phyloP scores from a whole-genome alignment of 2,113 vertebrate genomes.

The Chunga burmeisteri region DNA sequence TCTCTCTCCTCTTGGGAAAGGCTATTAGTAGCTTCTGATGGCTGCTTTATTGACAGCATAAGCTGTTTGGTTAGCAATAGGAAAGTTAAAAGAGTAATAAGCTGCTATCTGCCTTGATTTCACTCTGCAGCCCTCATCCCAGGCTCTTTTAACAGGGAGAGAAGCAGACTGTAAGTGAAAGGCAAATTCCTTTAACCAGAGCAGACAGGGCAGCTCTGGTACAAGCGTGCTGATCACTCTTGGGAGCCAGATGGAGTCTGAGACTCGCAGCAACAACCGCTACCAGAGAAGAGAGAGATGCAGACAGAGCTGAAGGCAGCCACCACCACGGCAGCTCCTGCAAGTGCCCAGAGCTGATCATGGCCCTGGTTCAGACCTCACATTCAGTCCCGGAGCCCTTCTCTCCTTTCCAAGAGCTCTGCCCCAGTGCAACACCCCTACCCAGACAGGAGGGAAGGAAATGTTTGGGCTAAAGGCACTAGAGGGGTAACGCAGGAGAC shows the following conservation, averaged over 20 bases:
- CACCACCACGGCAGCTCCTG: background rate
- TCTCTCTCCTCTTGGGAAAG: background rate
- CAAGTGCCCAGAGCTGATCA: background rate
- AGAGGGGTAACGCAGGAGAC: background rate
- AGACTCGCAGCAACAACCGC: background rate
- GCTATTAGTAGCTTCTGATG: background rate
- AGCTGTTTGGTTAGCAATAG: background rate
- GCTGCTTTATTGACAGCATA: background rate
- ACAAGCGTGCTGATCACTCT: background rate
- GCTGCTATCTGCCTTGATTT: slow-evolving; percentile 32
- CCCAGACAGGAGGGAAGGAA: background rate
- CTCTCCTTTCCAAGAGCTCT: background rate
- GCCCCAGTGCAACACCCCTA: background rate
- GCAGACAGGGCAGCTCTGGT: background rate
- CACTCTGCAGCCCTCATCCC: background rate
- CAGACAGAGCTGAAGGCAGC: background rate
- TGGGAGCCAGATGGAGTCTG: background rate
- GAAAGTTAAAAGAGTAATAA: background rate
- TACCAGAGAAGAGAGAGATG: background rate
- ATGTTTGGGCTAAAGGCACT: background rate
- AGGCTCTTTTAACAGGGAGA: background rate
- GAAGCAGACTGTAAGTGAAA: background rate
- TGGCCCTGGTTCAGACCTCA: background rate
- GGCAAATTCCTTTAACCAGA: background rate
- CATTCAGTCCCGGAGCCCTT: background rate